These are phyloP conservation scores for Dermatemys mawii DNA, from an alignment of 2,113 vertebrate species.

Conservation along the genomic window DNA sequence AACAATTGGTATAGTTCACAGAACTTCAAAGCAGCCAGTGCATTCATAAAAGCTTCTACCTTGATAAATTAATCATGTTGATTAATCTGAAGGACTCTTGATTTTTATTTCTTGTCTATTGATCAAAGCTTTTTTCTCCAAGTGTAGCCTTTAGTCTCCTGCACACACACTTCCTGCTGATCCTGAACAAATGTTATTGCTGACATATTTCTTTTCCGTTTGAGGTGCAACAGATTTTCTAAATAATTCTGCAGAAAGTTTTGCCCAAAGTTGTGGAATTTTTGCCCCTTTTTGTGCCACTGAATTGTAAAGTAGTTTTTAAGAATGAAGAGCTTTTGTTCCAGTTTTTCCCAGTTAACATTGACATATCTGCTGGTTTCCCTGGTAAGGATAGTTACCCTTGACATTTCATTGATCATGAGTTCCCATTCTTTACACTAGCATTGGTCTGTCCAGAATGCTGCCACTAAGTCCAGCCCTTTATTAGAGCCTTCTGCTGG, in stretches of 20 bases:
- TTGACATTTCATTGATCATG: neutral
- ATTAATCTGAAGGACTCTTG: slow-evolving; percentile 11
- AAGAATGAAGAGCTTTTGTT: neutral
- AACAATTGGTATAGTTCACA: slow-evolving; percentile 47
- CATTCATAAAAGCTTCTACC: slow-evolving; percentile 41
- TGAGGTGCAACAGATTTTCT: neutral
- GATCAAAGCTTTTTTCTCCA: slow-evolving; percentile 53
- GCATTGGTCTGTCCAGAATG: neutral
- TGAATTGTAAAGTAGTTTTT: neutral
- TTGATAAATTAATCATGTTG: slow-evolving; percentile 62
- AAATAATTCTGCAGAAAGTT: neutral
- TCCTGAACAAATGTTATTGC: neutral
- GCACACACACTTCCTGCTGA: neutral
- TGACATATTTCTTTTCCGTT: neutral
- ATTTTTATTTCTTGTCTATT: neutral
- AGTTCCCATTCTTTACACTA: neutral
- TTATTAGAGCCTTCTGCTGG: neutral
- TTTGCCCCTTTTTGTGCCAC: neutral
- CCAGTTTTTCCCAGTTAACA: neutral
- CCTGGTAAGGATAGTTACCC: neutral
- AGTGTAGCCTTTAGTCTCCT: neutral
- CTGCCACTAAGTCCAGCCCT: neutral
- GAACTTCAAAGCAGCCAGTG: slow-evolving; percentile 57
- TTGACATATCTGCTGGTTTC: fast-evolving
- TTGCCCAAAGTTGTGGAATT: neutral